Conservation (phyloP, 64 coral and sea anemone species). For the Pachyseris speciosa region DNA sequence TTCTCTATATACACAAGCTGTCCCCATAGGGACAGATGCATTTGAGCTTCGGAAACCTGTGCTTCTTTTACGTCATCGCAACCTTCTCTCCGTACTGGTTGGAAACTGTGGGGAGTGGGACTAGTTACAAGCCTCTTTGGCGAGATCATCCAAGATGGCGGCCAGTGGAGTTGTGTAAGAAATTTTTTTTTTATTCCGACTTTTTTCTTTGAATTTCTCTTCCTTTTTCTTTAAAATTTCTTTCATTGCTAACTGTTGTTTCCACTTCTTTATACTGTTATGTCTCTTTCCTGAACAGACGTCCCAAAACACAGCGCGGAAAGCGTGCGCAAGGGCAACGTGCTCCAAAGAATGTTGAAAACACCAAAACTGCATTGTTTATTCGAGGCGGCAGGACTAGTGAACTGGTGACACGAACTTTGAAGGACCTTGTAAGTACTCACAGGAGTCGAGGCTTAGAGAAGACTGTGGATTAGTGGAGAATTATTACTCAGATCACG, state of each 20-base stretch:
- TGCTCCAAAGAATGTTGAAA: constrained; percentile 72
- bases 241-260: too few relatives aligned
- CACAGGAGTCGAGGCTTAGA: background rate
- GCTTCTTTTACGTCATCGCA: too few relatives aligned
- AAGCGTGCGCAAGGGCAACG: constrained; percentile 70
- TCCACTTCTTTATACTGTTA: background rate
- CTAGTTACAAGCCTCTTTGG: background rate
- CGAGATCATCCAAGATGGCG: background rate
- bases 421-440: constrained; percentile 91
- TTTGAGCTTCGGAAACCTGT: too few relatives aligned
- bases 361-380: constrained; percentile 92
- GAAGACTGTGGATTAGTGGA: background rate
- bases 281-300: constrained; percentile 14
- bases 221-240: background rate
- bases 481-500: background rate
- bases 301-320: constrained; percentile 85
- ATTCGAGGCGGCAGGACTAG: constrained; percentile 94
- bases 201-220: background rate
- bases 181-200: background rate
- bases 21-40: too few relatives aligned
- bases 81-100: too few relatives aligned
- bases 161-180: constrained; percentile 21
- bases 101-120: too few relatives aligned
- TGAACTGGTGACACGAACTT: constrained; percentile 83
- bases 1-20: too few relatives aligned